Percentiles rank a stretch among this genome's conserved stretches.
These are phyloP conservation scores for Copidosoma aretas DNA, from an alignment of 2,888 invertebrate species.

Conservation along the genomic window DNA sequence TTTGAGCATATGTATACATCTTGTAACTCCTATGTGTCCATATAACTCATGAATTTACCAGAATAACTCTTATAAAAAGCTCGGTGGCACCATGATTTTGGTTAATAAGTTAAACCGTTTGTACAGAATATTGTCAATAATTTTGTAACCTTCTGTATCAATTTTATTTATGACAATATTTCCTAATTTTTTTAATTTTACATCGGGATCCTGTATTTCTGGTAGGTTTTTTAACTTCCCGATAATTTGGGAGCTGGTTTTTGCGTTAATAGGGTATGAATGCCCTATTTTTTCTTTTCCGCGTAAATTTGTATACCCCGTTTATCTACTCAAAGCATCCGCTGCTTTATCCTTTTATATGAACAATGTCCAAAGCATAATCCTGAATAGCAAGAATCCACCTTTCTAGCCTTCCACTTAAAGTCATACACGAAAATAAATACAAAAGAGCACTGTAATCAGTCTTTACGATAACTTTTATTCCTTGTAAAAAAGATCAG, in stretches of 20 bases:
- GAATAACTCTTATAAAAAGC: neutral
- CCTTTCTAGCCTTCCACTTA: neutral
- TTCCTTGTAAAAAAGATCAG: too few relatives aligned
- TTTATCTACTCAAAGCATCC: neutral
- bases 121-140: neutral
- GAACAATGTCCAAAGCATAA: neutral
- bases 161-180: too few relatives aligned
- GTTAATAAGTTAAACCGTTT: neutral
- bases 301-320: neutral
- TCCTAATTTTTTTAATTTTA: too few relatives aligned
- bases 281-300: neutral
- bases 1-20: conserved; percentile 1
- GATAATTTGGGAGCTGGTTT: too few relatives aligned
- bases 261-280: too few relatives aligned
- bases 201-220: neutral
- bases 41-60: neutral
- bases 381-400: neutral
- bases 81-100: neutral
- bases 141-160: neutral
- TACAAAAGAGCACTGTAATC: neutral
- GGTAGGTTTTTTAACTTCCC: neutral
- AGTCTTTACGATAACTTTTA: too few relatives aligned
- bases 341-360: too few relatives aligned
- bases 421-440: neutral
- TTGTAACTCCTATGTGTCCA: conserved; percentile 11